These are phyloP conservation scores for Agrotis clavis DNA, from an alignment of 2,888 invertebrate species.

Conservation along the genomic window DNA sequence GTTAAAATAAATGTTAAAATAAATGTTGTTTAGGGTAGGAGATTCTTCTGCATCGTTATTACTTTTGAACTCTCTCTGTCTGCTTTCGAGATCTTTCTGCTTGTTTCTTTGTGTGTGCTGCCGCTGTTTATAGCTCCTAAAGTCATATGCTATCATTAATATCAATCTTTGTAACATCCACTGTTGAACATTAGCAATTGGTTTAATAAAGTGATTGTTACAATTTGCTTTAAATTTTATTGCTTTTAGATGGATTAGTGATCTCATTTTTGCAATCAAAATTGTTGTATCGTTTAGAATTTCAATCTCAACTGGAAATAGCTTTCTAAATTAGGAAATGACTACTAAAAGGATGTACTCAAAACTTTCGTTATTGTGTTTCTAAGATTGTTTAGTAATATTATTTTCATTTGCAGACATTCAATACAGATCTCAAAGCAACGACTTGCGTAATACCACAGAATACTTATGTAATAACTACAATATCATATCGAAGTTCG, in stretches of 20 bases:
- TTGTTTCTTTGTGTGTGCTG: background rate
- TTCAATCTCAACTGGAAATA: too few species aligned
- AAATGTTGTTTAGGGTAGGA: constrained; percentile 2
- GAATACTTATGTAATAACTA: too few species aligned
- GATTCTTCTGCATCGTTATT: background rate
- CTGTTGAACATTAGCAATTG: background rate
- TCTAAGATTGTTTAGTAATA: too few species aligned
- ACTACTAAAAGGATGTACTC: too few species aligned
- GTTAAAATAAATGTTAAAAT: background rate
- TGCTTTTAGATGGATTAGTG: background rate
- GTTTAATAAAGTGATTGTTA: background rate
- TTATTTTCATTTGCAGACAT: constrained; percentile 24
- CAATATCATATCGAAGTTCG: constrained; percentile 1
- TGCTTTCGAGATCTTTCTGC: background rate
- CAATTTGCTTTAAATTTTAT: background rate
- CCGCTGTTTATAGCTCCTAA: too few species aligned
- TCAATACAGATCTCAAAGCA: background rate
- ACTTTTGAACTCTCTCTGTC: background rate
- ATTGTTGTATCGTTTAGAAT: too few species aligned
- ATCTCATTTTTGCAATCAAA: background rate
- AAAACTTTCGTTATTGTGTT: too few species aligned
- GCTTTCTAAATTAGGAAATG: too few species aligned
- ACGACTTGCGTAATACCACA: constrained; percentile 7
- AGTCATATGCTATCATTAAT: background rate
- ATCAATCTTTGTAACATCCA: background rate